Conservation (phyloP, 2,797 vertebrate genomes). For the Stomatorhinus walkeri region DNA sequence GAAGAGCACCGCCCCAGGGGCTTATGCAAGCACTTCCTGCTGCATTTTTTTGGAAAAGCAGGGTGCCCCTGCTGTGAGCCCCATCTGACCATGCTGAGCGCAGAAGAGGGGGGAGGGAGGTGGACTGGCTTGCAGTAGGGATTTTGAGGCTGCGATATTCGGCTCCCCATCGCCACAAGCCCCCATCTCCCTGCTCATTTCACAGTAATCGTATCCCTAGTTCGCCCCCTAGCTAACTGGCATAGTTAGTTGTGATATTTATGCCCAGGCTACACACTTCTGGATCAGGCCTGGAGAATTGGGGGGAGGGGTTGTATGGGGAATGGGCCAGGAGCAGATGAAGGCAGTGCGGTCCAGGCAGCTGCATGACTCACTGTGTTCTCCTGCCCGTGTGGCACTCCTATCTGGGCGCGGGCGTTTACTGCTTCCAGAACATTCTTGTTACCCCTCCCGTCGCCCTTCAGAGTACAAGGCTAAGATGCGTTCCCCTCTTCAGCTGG, state of each 20-base stretch:
- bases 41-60: conserved; percentile 22
- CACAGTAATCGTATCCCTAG: conserved; percentile 55
- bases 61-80: background rate
- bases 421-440: background rate
- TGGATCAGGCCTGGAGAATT: conserved; percentile 16
- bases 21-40: conserved; percentile 32
- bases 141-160: background rate
- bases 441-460: background rate
- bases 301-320: conserved; percentile 28
- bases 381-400: background rate
- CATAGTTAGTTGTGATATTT: conserved; percentile 44
- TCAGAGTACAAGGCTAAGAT: background rate
- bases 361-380: background rate
- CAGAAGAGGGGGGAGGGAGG: background rate
- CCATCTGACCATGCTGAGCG: background rate
- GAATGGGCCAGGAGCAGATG: background rate
- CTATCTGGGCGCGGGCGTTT: background rate
- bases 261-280: conserved; percentile 52
- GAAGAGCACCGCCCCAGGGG: conserved; percentile 7
- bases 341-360: background rate
- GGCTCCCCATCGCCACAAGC: background rate
- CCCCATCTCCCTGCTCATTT: conserved; percentile 42
- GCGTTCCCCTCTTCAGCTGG: background rate
- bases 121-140: background rate
- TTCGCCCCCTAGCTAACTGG: conserved; percentile 48